Evolutionary conservation across 2,113 vertebrate species (phyloP), one percentile per base, ranked within the genome.

Genomic region (Xenopus laevis): DNA sequence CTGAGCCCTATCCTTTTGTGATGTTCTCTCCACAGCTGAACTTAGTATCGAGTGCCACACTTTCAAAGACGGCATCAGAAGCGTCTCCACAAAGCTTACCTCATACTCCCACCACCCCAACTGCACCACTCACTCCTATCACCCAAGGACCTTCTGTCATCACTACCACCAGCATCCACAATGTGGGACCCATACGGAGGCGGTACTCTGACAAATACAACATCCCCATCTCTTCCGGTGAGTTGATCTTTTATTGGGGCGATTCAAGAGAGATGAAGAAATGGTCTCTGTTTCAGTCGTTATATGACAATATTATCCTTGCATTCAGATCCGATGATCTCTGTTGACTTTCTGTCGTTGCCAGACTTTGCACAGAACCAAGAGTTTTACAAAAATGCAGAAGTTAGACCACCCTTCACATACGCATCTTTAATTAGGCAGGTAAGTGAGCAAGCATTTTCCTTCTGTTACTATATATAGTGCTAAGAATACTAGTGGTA

Each of bases 321-420:
- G 33, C 33, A 40, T 40, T 40, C 33, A 40, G 33, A 40, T 40
- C 8, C 6, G 33, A 40, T 40, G 33, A 40, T 40, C 33, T 40
- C 33, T 40, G 8, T 52, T 77, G 23, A 20, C 5, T 86, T 91
- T 65, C 87, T 82, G 93, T 79, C 89, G 87, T 13, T 73, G 21
- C 15, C 95, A 99, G 97, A 99, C 91, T 90, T 99, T 86, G 95
- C 89, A 83, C 97, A 99, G 92, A 99, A 99, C 91, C 97, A 99
- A 93, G 97, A 99, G 86, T 99, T 99, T 92, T 99, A 99, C 91
- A 98, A 98, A 95, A 99, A 99, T 21, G 95, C 97, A 33, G 97
- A 99, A 79, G 97, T 99, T 69, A 91, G 97, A 85, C 97, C 97
- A 78, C 97, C 97, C 17, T 99, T 99, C 88, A 99, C 97, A 0